Evolutionary conservation across 2,888 invertebrate genomes (phyloP), one percentile per base, ranked within the genome.

Genomic region (Muscina levida): DNA sequence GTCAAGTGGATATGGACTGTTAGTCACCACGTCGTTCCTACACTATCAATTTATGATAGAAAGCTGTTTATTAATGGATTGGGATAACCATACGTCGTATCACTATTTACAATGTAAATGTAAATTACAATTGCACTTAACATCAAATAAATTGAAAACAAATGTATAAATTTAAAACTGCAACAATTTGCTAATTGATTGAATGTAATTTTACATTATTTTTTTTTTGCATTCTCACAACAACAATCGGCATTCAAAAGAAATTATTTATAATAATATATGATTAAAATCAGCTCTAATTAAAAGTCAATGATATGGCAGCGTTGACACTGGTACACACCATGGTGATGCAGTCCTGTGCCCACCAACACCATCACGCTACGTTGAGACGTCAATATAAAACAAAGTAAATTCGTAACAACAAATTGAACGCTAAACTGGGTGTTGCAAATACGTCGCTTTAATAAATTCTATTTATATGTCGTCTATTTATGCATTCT

Each of bases 371-470:
- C n/a, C n/a, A n/a, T n/a, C n/a, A n/a, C n/a, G n/a, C n/a, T n/a
- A n/a, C n/a, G n/a, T n/a, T n/a, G n/a, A n/a, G 6, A 8, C 44
- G 13, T n/a, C n/a, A n/a, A n/a, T 44, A 13, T 2, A n/a, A n/a
- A 44, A 44, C 11, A 44, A 2, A n/a, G 44, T n/a, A 44, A 44
- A n/a, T 8, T 44, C 11, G 56, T 62, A 57, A 10, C 48, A 57
- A 8, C 2, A 48, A 37, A 44, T 39, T 37, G 13, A 24, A 44
- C n/a, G 1, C n/a, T 31, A 57, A 72, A 67, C 51, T 77, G 68
- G 72, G 77, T 73, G 73, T 66, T 72, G 70, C 68, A 70, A 76
- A 76, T 62, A 72, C 68, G 72, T 70, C 67, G 42, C 46, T 67
- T 67, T 67, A 56, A 42, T 44, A 72, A 67, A 42, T 39, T 31